These are phyloP conservation scores for Hippocampus abdominalis DNA, from an alignment of 2,113 vertebrate genomes.

Conservation along the genomic window DNA sequence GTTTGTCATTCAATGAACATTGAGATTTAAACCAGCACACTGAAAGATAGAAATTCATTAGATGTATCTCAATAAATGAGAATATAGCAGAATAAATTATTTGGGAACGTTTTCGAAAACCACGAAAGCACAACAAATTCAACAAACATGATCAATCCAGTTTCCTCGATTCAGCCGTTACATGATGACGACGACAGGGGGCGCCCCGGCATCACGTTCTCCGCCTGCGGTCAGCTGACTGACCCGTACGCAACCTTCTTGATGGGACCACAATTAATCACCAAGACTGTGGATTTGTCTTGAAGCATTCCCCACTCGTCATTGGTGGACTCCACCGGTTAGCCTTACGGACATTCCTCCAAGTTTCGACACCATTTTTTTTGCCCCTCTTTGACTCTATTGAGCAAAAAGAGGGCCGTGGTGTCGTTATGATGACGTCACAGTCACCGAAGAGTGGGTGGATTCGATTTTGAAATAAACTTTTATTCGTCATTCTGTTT, in stretches of 20 bases:
- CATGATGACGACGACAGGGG: slow-evolving; percentile 10
- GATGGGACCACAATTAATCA: slow-evolving; percentile 4
- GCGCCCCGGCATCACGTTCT: slow-evolving; percentile 20
- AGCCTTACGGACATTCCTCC: background rate
- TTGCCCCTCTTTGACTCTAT: background rate
- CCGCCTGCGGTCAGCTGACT: slow-evolving; percentile 7
- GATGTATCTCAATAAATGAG: background rate
- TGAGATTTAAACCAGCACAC: background rate
- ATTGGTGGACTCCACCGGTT: background rate
- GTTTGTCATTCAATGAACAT: background rate
- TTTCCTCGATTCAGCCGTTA: too few species aligned
- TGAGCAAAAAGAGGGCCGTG: slow-evolving; percentile 38
- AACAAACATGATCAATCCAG: too few species aligned
- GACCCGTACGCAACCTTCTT: slow-evolving; percentile 15
- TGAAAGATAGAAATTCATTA: background rate
- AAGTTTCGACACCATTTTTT: background rate
- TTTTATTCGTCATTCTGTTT: background rate
- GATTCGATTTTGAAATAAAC: background rate
- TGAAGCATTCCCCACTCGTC: background rate
- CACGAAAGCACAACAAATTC: too few species aligned
- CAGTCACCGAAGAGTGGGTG: background rate
- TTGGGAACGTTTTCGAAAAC: too few species aligned
- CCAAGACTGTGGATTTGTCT: background rate
- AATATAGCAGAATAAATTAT: background rate
- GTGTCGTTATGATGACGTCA: slow-evolving; percentile 58